Evolutionary conservation across 2,113 vertebrate genomes (phyloP), one percentile per base, ranked within the genome.

Genomic region (Cephalopterus ornatus): DNA sequence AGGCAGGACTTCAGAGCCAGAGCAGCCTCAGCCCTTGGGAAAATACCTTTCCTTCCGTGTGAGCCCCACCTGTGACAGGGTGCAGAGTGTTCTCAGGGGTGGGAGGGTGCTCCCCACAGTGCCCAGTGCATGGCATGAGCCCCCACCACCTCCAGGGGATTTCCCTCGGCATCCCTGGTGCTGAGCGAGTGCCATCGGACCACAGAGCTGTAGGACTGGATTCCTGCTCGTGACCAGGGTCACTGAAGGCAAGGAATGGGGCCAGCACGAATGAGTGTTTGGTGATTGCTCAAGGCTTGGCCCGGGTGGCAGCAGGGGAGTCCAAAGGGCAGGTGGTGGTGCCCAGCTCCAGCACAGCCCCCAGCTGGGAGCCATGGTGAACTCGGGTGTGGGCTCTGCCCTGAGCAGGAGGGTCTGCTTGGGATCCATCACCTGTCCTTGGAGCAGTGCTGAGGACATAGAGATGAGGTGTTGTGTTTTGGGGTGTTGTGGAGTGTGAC

Each of bases 201-300:
- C 1, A 0, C 55, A 18, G 5, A 88, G 91, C 94, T 85, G 93
- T 71, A 44, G 2, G 37, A 4, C 92, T 41, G 89, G 80, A 81
- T 96, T 87, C 89, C 80, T 91, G 63, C 63, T 65, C 3, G 0
- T 24, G 67, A 44, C 86, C 0, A 1, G 32, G 50, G 47, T 84
- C 89, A 21, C 30, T 73, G 59, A 2, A n/a, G 63, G 76, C 15
- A 0, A 8, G 3, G 15, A 66, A 22, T 1, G 67, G 86, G 72
- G 76, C 72, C 15, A 5, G 76, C 20, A 13, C 11, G 23, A 21
- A 5, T 0, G 1, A 41, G 3, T 12, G 12, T 50, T 56, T 44
- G 82, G 61, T 30, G 93, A 75, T 95, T 94, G 87, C 92, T 67
- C 95, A 91, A 87, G 84, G 68, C 72, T 76, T 70, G 95, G 92